phyloP scores from a whole-genome alignment of 1,140 invertebrate species.

The Sesamia nonagrioides region DNA sequence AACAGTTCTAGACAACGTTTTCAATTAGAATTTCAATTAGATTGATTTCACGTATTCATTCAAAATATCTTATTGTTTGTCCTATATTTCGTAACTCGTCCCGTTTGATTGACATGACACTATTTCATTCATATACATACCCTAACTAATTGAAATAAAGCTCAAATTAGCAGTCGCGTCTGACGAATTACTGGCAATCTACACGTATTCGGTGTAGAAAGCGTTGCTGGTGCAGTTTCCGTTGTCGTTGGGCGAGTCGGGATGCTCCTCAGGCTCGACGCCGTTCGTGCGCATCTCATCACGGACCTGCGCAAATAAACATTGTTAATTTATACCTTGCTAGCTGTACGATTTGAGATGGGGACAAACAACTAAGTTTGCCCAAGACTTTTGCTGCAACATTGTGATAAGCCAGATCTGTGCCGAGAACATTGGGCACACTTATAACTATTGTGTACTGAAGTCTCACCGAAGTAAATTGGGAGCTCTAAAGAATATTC shows the following conservation, averaged over 20 bases:
- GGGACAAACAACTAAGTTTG: background rate
- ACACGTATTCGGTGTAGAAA: conserved; percentile 78
- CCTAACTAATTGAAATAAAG: background rate
- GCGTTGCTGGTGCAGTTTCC: conserved; percentile 86
- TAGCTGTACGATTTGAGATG: background rate
- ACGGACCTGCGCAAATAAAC: conserved; percentile 69
- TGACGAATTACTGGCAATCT: conserved; percentile 47
- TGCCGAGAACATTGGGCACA: background rate
- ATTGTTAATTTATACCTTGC: conserved; percentile 4
- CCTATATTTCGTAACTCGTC: background rate
- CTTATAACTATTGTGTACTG: too few relatives aligned
- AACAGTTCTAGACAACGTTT: too few relatives aligned
- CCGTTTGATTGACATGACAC: background rate
- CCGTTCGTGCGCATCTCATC: conserved; percentile 85
- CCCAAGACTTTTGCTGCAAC: background rate
- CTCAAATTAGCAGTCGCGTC: conserved; percentile 36
- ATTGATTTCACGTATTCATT: background rate
- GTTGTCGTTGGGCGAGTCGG: conserved; percentile 83
- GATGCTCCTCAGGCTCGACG: conserved; percentile 82
- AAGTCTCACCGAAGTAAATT: too few relatives aligned
- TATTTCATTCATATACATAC: background rate
- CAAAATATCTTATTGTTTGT: background rate
- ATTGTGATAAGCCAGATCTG: background rate
- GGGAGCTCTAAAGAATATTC: too few relatives aligned
- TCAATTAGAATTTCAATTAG: too few relatives aligned